Percentiles rank a stretch among this genome's conserved stretches.
These are phyloP conservation scores for Drosophila buzzatii DNA, from an alignment of 2,888 invertebrate genomes.

Conservation along the genomic window DNA sequence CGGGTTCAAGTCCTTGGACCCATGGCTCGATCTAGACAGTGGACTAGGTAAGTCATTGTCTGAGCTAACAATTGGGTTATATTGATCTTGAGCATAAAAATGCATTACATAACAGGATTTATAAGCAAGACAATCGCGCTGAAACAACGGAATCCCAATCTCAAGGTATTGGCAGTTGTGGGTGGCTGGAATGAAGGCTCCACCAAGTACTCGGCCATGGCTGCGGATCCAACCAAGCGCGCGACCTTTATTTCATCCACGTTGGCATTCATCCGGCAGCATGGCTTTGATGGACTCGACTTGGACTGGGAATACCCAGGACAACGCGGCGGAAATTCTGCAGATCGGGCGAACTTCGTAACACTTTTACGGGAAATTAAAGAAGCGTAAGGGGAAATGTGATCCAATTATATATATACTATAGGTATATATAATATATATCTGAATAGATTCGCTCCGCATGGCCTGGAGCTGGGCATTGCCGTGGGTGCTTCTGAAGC, in stretches of 20 bases:
- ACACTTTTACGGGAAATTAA: constrained; percentile 70
- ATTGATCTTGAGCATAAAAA: too few species aligned
- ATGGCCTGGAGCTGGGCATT: constrained; percentile 89
- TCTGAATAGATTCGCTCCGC: constrained; percentile 48
- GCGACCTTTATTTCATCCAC: constrained; percentile 90
- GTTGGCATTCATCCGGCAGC: constrained; percentile 90
- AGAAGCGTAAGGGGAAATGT: constrained; percentile 53
- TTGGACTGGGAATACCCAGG: constrained; percentile 97
- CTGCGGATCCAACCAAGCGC: constrained; percentile 90
- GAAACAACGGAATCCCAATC: constrained; percentile 64
- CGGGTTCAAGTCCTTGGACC: constrained; percentile 62
- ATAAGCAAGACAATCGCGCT: constrained; percentile 61
- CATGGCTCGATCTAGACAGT: constrained; percentile 68
- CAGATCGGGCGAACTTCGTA: constrained; percentile 91
- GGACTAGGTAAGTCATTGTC: constrained; percentile 56
- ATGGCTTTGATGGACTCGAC: constrained; percentile 95
- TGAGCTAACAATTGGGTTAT: too few species aligned
- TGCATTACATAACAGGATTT: constrained; percentile 7
- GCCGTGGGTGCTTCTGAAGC: constrained; percentile 84
- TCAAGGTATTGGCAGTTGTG: constrained; percentile 92
- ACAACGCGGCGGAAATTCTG: constrained; percentile 80
- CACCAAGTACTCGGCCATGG: constrained; percentile 93
- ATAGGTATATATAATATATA: too few species aligned
- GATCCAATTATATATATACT: too few species aligned
- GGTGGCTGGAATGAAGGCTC: constrained; percentile 98